Percentiles rank a stretch among this genome's conserved stretches.
phyloP scores from a whole-genome alignment of 2,797 vertebrate genomes.

The Staurois parvus region DNA sequence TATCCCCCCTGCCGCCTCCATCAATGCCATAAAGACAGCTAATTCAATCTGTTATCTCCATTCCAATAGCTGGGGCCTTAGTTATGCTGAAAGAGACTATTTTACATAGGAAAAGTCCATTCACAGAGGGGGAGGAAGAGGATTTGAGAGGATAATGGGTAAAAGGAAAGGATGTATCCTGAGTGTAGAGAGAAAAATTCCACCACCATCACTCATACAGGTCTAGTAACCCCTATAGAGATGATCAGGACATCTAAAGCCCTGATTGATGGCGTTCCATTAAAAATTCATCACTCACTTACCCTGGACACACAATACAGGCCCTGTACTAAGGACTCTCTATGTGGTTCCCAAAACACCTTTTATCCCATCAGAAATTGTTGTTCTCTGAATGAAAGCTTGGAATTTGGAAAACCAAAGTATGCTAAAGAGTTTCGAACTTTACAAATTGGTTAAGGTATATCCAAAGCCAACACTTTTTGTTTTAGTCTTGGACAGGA shows the following conservation, averaged over 20 bases:
- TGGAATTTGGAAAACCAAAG: too few species aligned
- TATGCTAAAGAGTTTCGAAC: too few species aligned
- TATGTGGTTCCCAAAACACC: constrained; percentile 19
- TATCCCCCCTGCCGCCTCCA: constrained; percentile 8
- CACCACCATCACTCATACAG: constrained; percentile 23
- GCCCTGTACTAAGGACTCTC: neutral
- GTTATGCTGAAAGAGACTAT: constrained; percentile 1
- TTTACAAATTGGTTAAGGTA: too few species aligned
- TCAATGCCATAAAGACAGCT: constrained; percentile 26
- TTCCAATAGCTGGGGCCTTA: constrained; percentile 17
- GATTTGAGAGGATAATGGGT: constrained; percentile 23
- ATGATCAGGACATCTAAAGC: neutral
- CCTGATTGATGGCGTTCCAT: neutral
- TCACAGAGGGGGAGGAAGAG: constrained; percentile 6
- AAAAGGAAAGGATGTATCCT: constrained; percentile 49
- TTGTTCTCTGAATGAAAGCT: too few species aligned
- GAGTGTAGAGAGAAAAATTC: constrained; percentile 5
- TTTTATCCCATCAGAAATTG: constrained; percentile 6
- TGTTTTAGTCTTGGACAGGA: too few species aligned
- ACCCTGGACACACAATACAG: neutral
- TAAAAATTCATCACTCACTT: constrained; percentile 26
- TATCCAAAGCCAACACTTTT: too few species aligned
- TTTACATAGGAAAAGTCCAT: constrained; percentile 53
- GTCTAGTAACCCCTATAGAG: neutral
- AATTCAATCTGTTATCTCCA: constrained; percentile 48